These are phyloP conservation scores for Terebella lapidaria DNA, from an alignment of 2,888 invertebrate genomes.

Conservation along the genomic window DNA sequence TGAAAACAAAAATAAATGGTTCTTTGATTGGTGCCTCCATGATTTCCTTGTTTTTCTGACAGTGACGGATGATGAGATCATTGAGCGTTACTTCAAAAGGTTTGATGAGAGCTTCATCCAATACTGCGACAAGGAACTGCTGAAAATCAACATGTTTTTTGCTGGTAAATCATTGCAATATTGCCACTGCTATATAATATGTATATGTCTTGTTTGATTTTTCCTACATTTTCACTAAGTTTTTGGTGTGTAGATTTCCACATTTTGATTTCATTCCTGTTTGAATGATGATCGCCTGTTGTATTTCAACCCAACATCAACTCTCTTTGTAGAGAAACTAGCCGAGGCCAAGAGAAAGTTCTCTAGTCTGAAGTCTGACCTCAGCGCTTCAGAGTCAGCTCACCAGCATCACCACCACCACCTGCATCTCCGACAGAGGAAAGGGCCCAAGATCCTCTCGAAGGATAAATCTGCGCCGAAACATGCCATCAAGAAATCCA, in stretches of 20 bases:
- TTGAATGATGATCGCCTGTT: no score
- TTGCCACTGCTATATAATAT: no score
- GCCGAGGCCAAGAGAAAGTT: conserved; percentile 95
- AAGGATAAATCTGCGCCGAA: not conserved
- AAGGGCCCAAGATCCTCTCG: not conserved
- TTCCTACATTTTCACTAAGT: no score
- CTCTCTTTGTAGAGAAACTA: conserved; percentile 74
- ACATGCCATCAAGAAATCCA: conserved; percentile 12
- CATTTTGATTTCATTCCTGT: no score
- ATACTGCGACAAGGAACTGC: conserved; percentile 88
- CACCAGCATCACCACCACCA: conserved; percentile 5
- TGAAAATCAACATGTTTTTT: conserved; percentile 96
- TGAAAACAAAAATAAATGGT: no score
- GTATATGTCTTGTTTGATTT: no score
- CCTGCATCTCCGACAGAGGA: not conserved
- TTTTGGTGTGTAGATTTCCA: no score
- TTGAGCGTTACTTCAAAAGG: conserved; percentile 82
- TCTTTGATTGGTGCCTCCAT: no score
- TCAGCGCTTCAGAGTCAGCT: conserved; percentile 59
- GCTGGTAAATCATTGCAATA: conserved; percentile 77
- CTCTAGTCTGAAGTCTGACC: conserved; percentile 81
- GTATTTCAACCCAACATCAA: not conserved
- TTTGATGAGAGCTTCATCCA: conserved; percentile 94
- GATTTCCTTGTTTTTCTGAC: no score
- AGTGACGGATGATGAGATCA: conserved; percentile 80